Percentiles rank a stretch among this genome's conserved stretches.
These are phyloP conservation scores for Tridacna gigas DNA, from an alignment of 2,888 invertebrate species.

Conservation along the genomic window DNA sequence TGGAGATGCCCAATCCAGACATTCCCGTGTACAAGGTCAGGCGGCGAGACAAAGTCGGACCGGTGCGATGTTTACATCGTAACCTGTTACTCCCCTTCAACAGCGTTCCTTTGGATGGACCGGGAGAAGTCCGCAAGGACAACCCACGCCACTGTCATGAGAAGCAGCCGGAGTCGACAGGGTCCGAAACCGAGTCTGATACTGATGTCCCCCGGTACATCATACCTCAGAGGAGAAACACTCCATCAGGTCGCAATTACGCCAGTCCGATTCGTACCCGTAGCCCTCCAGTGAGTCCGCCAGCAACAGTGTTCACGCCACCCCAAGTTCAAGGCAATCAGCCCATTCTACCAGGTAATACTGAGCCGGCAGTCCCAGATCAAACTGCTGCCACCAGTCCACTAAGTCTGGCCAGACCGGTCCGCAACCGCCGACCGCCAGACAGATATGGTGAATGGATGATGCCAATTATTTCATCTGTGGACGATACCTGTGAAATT, in stretches of 20 bases:
- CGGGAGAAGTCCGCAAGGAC: neutral
- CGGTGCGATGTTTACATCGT: neutral
- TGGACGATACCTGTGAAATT: too few relatives aligned
- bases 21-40: slow-evolving; percentile 3
- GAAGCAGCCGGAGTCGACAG: neutral
- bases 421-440: too few relatives aligned
- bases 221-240: neutral
- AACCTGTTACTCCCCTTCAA: neutral
- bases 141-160: neutral
- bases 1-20: neutral
- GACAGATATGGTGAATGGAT: too few relatives aligned
- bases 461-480: too few relatives aligned
- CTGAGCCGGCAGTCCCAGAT: too few relatives aligned
- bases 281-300: neutral
- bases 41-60: slow-evolving; percentile 1
- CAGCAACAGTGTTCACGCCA: too few relatives aligned
- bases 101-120: neutral
- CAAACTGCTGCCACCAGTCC: too few relatives aligned
- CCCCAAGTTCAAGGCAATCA: too few relatives aligned
- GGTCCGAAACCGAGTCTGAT: neutral
- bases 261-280: neutral
- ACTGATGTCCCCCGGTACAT: neutral
- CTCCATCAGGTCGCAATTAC: neutral
- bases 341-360: too few relatives aligned
- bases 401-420: too few relatives aligned